Evolutionary conservation across 2,888 invertebrate species (phyloP).

Genomic region (Hypercompe scribonia): DNA sequence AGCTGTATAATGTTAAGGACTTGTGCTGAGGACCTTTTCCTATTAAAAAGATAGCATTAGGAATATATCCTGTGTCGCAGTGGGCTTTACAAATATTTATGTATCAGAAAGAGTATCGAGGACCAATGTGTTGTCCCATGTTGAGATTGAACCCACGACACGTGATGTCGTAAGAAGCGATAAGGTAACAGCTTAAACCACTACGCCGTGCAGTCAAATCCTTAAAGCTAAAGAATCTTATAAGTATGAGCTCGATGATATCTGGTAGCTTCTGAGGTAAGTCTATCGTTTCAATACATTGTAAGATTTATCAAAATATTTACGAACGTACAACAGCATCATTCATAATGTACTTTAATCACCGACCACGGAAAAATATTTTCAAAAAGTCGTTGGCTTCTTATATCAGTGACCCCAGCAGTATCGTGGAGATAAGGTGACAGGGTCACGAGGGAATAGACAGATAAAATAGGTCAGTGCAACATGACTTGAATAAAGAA

Average conservation of each 20-base stretch:
- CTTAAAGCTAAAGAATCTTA: neutral
- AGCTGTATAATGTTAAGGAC: no score
- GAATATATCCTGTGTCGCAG: no score
- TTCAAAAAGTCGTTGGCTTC: slow-evolving; percentile 80
- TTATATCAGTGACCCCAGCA: slow-evolving; percentile 72
- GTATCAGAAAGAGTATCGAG: no score
- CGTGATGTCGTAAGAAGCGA: no score
- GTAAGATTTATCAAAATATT: slow-evolving; percentile 10
- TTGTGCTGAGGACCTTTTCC: no score
- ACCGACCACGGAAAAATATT: slow-evolving; percentile 70
- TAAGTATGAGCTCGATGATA: neutral
- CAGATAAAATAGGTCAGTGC: slow-evolving; percentile 80
- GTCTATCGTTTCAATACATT: neutral
- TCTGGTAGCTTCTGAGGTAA: neutral
- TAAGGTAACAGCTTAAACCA: no score
- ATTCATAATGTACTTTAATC: slow-evolving; percentile 65
- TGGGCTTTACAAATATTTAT: no score
- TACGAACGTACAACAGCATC: slow-evolving; percentile 43
- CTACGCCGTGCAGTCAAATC: no score
- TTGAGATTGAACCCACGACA: no score
- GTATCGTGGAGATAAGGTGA: slow-evolving; percentile 71
- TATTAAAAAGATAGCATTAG: no score
- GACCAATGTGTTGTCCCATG: no score
- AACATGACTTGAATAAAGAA: slow-evolving; percentile 63
- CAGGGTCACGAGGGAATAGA: slow-evolving; percentile 74